Base-by-base conservation (phyloP, 2,797 vertebrate genomes). In the Menidia menidia region DNA sequence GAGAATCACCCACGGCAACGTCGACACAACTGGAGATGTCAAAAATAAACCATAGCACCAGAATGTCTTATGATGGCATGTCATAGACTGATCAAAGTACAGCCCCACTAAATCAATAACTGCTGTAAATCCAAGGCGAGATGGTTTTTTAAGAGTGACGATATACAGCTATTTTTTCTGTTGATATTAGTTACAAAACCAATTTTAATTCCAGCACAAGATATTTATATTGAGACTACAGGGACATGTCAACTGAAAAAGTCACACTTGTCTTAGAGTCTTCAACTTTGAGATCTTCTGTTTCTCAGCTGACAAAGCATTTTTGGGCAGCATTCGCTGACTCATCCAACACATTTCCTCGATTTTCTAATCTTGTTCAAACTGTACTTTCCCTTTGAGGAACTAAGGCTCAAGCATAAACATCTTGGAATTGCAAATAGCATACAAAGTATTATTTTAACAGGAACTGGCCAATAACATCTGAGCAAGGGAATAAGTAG, bases 11-110 rank as follows among this genome's bases (percentile, higher is more conserved):
- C 6, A 90, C 83, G 4, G 89, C 64, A 18, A 93, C 93, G 1
- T 89, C 89, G 3, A 93, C 90, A 2, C 91, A 87, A 53, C 35
- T 81, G 74, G 92, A 94, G 71, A 90, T 91, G 89, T 80, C 91
- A 41, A 73, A 87, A 16, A 51, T 86, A 2, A 10, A 7, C 41
- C 60, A 68, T 12, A 82, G 25, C 3, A 78, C 50, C 68, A 71
- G 45, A 64, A 8, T 71, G 50, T 44, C 75, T 32, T 12, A 43
- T 54, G 75, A 62, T 0, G 54, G n/a, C 16, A 25, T 1, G 7
- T 1, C 51, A 52, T 18, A 64, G 5, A 39, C 18, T 16, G 69
- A 60, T 77, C 56, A 57, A 35, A 52, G 13, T 19, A 59, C 48
- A 35, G 4, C 13, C 11, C 53, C 31, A 61, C 35, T 57, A 30